Evolutionary conservation across 2,888 invertebrate genomes (phyloP), one percentile per base, ranked within the genome.

Genomic region (Noctuana brunneofusca): DNA sequence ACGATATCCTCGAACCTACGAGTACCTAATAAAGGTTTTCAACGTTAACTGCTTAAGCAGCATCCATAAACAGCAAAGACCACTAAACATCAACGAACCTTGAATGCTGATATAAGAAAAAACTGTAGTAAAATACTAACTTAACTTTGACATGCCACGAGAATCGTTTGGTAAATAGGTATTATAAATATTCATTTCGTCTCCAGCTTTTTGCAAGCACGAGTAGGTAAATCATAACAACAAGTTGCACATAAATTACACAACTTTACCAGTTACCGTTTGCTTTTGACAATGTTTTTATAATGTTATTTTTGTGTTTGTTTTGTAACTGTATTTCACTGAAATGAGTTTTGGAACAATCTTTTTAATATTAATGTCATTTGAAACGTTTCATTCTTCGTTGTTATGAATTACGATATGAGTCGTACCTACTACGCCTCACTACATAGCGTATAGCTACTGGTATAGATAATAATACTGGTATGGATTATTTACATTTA

Each of bases 181-280:
- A 20, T 48, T 48, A 18, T 43, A 43, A 49, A 50, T 50, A 50
- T 50, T 50, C 27, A 50, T 50, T 27, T 24, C 50, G n/a, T 27
- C 22, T 50, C 27, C 27, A 27, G 14, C n/a, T 14, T 24, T 14
- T 24, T 50, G 27, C 14, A 27, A 9, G 27, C 50, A 46, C 16
- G 50, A 50, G 16, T 14, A 41, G n/a, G n/a, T n/a, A 14, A 24
- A 30, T 24, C 50, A 27, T 27, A 16, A 24, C 46, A 48, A 57
- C 48, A 48, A 57, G 46, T 48, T 48, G 48, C 48, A 46, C 48
- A n/a, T 48, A 48, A 57, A 57, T 57, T 46, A 57, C 30, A 46
- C 16, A 46, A 57, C 48, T 57, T 57, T 32, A 20, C 43, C 27
- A 43, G 32, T 32, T 32, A 14, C 22, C 22, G 35, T 27, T 48